Evolutionary conservation across 2,888 invertebrate species (phyloP), one percentile per base, ranked within the genome.

Genomic region (Stratiomys singularior): DNA sequence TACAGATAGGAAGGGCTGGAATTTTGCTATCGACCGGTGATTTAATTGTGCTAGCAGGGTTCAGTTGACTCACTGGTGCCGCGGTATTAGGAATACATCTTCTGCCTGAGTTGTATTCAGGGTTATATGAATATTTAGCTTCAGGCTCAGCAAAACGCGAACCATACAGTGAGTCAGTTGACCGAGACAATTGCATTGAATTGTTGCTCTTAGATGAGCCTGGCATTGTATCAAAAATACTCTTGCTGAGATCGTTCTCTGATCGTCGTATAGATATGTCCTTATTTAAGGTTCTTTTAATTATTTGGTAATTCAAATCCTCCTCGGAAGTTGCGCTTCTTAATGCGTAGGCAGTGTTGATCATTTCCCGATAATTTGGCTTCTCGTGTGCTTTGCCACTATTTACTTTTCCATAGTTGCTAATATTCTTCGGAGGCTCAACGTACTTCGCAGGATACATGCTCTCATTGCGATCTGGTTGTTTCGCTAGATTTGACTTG

Each of bases 281-380:
- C 76, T 81, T 81, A 5, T 87, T 86, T 0, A 87, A 81, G 0
- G 87, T 85, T 78, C 86, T 85, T 77, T 87, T 85, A 23, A 87
- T 87, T 11, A 87, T 87, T 82, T 87, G 83, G 80, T 85, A 81
- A 79, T 87, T 87, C 0, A 85, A 79, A 76, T 87, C 87, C 63
- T 85, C 83, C 74, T 87, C 87, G 7, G 86, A 85, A 52, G 84
- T 83, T 5, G 86, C 82, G 78, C 82, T 86, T 1, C 85, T 81
- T 69, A 84, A 83, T 0, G 86, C 84, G 78, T 82, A 81, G 76
- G 82, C 84, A 30, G 85, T 84, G 76, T 86, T 85, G 37, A 87
- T 86, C 25, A 87, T 80, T 44, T 85, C 86, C 0, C 86, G 82
- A 78, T 87, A 87, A 63, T 87, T 85, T 5, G 86, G 86, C 44